Base-by-base conservation (phyloP, 1,140 invertebrate genomes). In the Achroia grisella region DNA sequence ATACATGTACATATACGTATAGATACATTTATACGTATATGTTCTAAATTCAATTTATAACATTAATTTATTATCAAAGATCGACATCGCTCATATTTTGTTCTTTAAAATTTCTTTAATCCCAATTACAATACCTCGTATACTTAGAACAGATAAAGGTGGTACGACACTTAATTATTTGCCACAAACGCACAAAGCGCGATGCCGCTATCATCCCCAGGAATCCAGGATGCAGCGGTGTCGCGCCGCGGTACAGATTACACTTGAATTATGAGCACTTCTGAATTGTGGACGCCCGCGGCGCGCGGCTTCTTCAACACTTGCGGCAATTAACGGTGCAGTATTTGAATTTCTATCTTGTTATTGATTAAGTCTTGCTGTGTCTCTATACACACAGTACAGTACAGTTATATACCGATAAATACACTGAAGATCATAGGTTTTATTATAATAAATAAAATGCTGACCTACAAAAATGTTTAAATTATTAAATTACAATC, bases 81-180 rank as follows among this genome's bases (percentile, higher is more conserved):
- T 23, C 17, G 2, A 23, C 17, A 23, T 23, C 6, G 6, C 17
- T 23, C 2, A 23, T 3, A 23, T 23, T 23, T 23, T 23, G 6
- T 23, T 6, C 6, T 23, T 23, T 23, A 23, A 23, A 23, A 23
- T 23, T 23, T 23, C 17, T 23, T 23, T 23, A 23, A 23, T 23
- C 17, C 2, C 17, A 23, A 23, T 6, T 23, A 23, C 17, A 23
- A 23, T 23, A 23, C 17, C 17, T 23, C 17, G 2, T 23, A 23
- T 23, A 23, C 17, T 23, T 6, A 6, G 17, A 23, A 37, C 14
- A 37, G 35, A 37, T 37, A 37, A 37, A 37, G 35, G 35, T 37
- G 35, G 35, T 37, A 37, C 35, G 34, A 15, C 13, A 37, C 13
- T 37, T 37, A 37, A 37, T 37, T 37, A 37, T 37, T 37, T 23